Base-by-base conservation (phyloP, 2,888 invertebrate genomes). In the Ariolimax columbianus region DNA sequence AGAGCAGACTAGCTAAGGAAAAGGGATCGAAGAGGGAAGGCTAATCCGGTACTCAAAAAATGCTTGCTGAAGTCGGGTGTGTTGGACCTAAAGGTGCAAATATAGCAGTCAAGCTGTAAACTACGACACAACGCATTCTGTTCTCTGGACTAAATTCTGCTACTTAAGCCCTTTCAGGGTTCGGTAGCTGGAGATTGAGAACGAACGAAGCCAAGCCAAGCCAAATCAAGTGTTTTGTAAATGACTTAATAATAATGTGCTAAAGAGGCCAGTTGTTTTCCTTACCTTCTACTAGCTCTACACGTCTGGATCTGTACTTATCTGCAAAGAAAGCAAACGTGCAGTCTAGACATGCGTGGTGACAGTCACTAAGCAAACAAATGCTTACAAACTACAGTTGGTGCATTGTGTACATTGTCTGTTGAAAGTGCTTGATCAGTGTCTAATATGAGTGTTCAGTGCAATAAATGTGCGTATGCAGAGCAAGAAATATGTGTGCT, bases 251-350 rank as follows among this genome's bases (percentile, higher is more conserved):
- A n/a, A 55, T 14, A 14, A 23, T 33, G 66, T 17, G 1, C 4
- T 40, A n/a, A 79, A 23, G n/a, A n/a, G 19, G n/a, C 6, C 14
- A 59, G 26, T 38, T 66, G 26, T 23, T 36, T 63, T 9, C 30
- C 75, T 19, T 63, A 73, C 73, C 82, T 82, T 72, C 82, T 11
- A 2, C 26, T 72, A 77, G 26, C 51, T 85, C 85, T 7, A 55
- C 40, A 11, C 85, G 81, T 30, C 77, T 85, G 51, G 70, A 68
- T 59, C 85, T 43, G 36, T 51, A 55, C 40, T 77, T 72, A 4
- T 81, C 85, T 85, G 77, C 30, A 85, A 85, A 26, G 30, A 78
- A 51, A 70, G 33, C 43, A 79, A 77, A 14, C 55, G 70, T 59
- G 73, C 82, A 75, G 17, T 14, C 73, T 43, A 43, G 47, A 73